These are phyloP conservation scores for Macropus fuliginosus DNA, from an alignment of 2,797 vertebrate genomes.

Conservation along the genomic window DNA sequence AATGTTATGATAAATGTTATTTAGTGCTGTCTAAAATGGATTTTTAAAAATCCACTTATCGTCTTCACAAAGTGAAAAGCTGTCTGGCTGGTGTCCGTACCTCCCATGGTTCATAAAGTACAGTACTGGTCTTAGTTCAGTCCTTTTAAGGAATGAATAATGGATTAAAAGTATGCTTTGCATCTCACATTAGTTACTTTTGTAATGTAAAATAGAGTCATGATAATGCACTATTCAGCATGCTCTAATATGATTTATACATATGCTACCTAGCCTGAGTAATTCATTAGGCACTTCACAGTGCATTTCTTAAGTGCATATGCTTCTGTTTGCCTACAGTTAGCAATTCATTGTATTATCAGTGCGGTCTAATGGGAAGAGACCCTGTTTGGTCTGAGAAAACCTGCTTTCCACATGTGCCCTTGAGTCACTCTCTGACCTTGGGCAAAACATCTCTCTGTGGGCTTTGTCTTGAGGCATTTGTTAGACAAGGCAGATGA, in stretches of 20 bases:
- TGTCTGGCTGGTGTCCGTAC: constrained; percentile 66
- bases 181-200: constrained; percentile 82
- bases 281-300: constrained; percentile 79
- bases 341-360: constrained; percentile 69
- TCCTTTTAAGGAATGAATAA: constrained; percentile 81
- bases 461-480: neutral
- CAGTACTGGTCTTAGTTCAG: constrained; percentile 65
- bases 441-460: constrained; percentile 31
- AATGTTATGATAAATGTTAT: constrained; percentile 69
- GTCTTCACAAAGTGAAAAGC: constrained; percentile 72
- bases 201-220: constrained; percentile 81
- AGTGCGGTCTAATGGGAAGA: constrained; percentile 61
- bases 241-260: constrained; percentile 81
- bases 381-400: constrained; percentile 15
- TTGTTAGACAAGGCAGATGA: constrained; percentile 33
- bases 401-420: neutral
- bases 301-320: constrained; percentile 75
- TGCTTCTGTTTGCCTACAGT: constrained; percentile 59
- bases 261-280: constrained; percentile 74
- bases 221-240: constrained; percentile 80
- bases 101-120: constrained; percentile 66
- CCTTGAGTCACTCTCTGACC: constrained; percentile 33
- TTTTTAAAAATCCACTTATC: constrained; percentile 74
- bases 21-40: constrained; percentile 70
- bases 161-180: constrained; percentile 81